Conservation (phyloP, 2,797 vertebrate species). For the Emydoidea blandingii region DNA sequence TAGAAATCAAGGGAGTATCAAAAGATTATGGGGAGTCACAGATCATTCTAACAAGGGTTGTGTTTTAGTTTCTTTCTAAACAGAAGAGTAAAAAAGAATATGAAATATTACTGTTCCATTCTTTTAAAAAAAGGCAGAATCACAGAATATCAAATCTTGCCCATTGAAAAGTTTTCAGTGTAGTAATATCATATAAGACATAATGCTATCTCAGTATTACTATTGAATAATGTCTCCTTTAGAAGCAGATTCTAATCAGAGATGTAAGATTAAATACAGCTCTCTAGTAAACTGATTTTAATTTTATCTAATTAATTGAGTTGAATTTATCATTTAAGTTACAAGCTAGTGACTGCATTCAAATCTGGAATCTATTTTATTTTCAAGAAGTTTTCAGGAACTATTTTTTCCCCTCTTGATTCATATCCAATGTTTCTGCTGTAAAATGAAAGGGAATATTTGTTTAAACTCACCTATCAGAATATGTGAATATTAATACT, state of each 20-base stretch:
- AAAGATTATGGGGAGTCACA: slow-evolving; percentile 60
- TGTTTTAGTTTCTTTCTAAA: slow-evolving; percentile 60
- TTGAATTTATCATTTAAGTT: neutral
- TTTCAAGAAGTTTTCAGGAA: slow-evolving; percentile 21
- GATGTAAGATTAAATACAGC: neutral
- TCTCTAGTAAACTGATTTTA: slow-evolving; percentile 22
- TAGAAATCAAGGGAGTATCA: slow-evolving; percentile 78
- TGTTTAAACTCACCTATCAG: neutral
- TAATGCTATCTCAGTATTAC: neutral
- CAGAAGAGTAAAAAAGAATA: slow-evolving; percentile 51
- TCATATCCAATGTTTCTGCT: neutral
- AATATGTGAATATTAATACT: neutral
- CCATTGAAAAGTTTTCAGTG: slow-evolving; percentile 39
- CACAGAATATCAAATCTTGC: neutral
- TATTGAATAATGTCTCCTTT: neutral
- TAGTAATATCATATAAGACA: slow-evolving; percentile 13
- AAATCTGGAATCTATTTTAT: neutral
- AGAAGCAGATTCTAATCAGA: neutral
- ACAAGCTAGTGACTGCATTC: neutral
- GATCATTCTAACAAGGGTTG: slow-evolving; percentile 71
- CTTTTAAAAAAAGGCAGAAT: slow-evolving; percentile 21
- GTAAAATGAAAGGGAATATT: slow-evolving; percentile 28
- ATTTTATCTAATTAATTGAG: slow-evolving; percentile 16
- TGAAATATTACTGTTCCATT: slow-evolving; percentile 4
- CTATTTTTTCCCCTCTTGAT: neutral